Conservation (phyloP, 2,113 vertebrate species). For the Bothrops jararaca region DNA sequence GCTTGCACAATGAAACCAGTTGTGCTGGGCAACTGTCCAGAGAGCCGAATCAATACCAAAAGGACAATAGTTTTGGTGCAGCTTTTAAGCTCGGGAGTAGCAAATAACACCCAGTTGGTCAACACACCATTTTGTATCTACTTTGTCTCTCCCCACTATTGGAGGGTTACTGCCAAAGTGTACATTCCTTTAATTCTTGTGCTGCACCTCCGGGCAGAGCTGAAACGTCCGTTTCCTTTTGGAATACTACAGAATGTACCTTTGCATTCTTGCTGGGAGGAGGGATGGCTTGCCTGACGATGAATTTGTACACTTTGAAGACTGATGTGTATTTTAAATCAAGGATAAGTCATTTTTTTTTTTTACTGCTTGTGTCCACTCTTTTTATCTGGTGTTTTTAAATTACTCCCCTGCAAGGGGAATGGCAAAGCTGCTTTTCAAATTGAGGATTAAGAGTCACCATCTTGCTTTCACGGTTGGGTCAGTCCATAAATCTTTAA, state of each 20-base stretch:
- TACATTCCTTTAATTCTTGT: neutral
- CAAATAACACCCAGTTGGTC: neutral
- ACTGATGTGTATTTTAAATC: neutral
- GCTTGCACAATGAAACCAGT: neutral
- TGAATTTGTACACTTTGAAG: neutral
- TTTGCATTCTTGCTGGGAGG: neutral
- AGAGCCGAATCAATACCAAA: neutral
- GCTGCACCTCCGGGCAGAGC: neutral
- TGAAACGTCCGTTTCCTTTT: neutral
- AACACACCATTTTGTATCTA: neutral
- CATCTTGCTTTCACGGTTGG: neutral
- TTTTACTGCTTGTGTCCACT: neutral
- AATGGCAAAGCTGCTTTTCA: neutral
- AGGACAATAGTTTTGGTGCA: neutral
- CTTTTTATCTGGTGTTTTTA: neutral
- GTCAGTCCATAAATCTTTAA: neutral
- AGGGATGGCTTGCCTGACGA: neutral
- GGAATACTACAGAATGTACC: neutral
- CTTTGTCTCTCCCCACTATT: neutral
- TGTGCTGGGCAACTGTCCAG: neutral
- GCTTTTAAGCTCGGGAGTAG: neutral
- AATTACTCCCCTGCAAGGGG: neutral
- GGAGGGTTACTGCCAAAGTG: too few species aligned
- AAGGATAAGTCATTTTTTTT: neutral
- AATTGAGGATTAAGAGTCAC: neutral